Base-by-base conservation (phyloP, 1,140 invertebrate species). In the Drosophila ironensis region DNA sequence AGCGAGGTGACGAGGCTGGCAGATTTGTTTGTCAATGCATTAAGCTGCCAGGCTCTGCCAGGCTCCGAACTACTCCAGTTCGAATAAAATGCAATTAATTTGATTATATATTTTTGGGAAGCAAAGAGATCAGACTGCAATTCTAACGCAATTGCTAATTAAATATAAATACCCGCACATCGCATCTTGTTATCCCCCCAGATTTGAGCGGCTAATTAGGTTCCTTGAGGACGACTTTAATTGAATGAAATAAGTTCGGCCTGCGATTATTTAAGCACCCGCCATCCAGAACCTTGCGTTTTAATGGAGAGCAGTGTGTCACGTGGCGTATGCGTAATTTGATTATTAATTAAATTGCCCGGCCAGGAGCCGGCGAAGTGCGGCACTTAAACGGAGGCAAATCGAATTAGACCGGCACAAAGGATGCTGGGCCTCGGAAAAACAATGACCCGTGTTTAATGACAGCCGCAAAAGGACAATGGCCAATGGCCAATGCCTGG, bases 301-400 rank as follows among this genome's bases (percentile, higher is more conserved):
- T 20, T 47, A 44, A 50, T 47, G 28, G 46, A 45, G 45, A 47
- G 27, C 22, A 30, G 27, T 19, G 66, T 46, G 78, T 70, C 69
- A 78, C 74, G 50, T 66, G 70, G 63, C 80, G 78, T 84, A 84
- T 84, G 59, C 78, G 80, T 84, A 84, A 86, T 84, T 84, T 71
- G 74, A 86, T 84, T 86, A 84, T 78, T 84, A 86, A 84, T 84
- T 84, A 71, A 84, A 82, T 84, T 72, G 27, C 56, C 16, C 7
- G 7, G 17, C n/a, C 17, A 37, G 14, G 20, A 60, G 53, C 72
- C 19, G 52, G 48, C 28, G 46, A 45, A 25, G 44, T 47, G 47
- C 40, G 69, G 24, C 64, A 57, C 59, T 67, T 71, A 84, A 84
- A 74, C 63, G 70, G 69, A 38, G 56, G 42, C 74, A 71, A 86